Base-by-base conservation (phyloP, 2,888 invertebrate species). In the Antheraea yamamai region DNA sequence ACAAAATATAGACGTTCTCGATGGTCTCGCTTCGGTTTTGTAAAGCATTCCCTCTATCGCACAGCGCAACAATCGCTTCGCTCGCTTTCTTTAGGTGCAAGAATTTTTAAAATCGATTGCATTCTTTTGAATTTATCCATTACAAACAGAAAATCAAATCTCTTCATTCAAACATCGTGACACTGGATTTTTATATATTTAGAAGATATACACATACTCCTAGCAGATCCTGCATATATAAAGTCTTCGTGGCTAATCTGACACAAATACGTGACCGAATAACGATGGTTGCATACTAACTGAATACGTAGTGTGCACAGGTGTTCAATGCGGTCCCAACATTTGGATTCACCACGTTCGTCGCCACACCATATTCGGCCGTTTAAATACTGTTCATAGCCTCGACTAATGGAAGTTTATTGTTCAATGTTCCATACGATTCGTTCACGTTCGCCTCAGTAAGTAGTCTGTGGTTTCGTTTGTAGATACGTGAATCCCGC, bases 321-420 rank as follows among this genome's bases (percentile, higher is more conserved):
- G 87, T 88, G 87, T 83, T 81, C 81, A 79, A 79, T 79, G 79
- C 84, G 82, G 76, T 79, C 79, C 73, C 79, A 76, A 76, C 79
- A 39, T 89, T 88, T 82, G 77, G 81, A 88, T 88, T 87, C 88
- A 81, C 75, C 76, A 74, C 81, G 78, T 73, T 26, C 35, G n/a
- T 23, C 55, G 51, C 23, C 64, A 35, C 64, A 47, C 73, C 73
- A 61, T 73, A 71, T 64, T 73, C 39, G 55, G 3, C 18, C 52
- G 23, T 14, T 20, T 20, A 70, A 66, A 30, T 30, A 72, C 23
- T 72, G 14, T 23, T 51, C 58, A 72, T 76, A 70, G 23, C 68
- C 68, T 20, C 39, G 68, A 39, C 26, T 64, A 64, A 64, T 64
- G 23, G 64, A 64, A 26, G 52, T 52, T 52, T 52, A 52, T 58